Evolutionary conservation across 2,888 invertebrate genomes (phyloP), one percentile per base, ranked within the genome.

Genomic region (Amorpha juglandis): DNA sequence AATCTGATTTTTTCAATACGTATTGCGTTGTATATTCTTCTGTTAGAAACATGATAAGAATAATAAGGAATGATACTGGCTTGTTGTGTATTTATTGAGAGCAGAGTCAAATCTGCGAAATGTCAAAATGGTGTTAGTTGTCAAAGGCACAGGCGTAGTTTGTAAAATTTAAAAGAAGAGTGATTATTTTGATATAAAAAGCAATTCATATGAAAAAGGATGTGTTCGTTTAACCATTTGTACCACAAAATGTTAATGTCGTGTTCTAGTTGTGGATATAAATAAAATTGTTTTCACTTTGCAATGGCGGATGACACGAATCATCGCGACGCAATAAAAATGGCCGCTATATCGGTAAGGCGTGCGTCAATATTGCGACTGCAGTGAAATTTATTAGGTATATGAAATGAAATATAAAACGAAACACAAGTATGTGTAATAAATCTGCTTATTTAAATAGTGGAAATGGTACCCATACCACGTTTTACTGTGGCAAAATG

Each of bases 281-380:
- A 82, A 77, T 78, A 78, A 71, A 77, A 82, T 82, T 77, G 81
- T 89, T 89, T 86, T 81, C 72, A 81, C 83, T 86, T 87, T 87
- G 82, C 90, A 93, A 93, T 93, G 93, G 93, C 93, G 93, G 93
- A 91, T 92, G 92, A 92, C 93, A 93, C 92, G 92, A 93, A 90
- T 89, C 91, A 89, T 90, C 92, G 87, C 90, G 90, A 91, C 92
- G 92, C 91, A 93, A 93, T 92, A 92, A 93, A 93, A 88, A 93
- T 93, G 93, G 93, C 92, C 92, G 92, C 91, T 91, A 77, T 86
- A 83, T 87, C 84, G 93, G 93, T 93, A 93, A 92, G 92, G 92
- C 92, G 91, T 89, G 92, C 91, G 91, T 91, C 91, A 90, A 87
- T 84, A 86, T 73, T 82, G 82, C 74, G 81, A 83, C 78, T 82